phyloP scores from a whole-genome alignment of 2,797 vertebrate genomes.

The Micropoecilia bifurca region DNA sequence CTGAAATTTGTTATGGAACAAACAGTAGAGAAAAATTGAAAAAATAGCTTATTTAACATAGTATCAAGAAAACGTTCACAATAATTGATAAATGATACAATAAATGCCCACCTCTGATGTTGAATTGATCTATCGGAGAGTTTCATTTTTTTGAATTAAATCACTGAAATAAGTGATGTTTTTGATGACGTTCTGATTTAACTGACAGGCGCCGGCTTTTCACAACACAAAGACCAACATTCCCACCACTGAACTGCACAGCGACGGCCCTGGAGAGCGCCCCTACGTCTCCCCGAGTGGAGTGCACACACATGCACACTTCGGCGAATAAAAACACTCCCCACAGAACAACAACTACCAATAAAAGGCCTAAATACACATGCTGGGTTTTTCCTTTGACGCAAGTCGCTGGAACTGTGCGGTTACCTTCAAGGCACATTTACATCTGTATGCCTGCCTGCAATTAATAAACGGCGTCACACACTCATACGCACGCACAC shows the following conservation, averaged over 20 bases:
- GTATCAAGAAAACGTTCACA: too few species aligned
- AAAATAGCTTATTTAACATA: too few species aligned
- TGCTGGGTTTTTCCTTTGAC: constrained; percentile 73
- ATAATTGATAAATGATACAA: too few species aligned
- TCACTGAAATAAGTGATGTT: background rate
- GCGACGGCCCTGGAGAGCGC: constrained; percentile 53
- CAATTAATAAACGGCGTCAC: constrained; percentile 67
- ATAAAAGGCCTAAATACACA: constrained; percentile 77
- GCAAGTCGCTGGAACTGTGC: constrained; percentile 66
- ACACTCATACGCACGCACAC: constrained; percentile 53
- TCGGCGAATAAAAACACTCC: constrained; percentile 68
- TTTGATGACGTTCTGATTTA: background rate
- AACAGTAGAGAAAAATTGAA: too few species aligned
- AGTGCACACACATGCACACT: constrained; percentile 73
- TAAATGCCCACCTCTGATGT: too few species aligned
- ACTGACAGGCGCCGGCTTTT: constrained; percentile 9
- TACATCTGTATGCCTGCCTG: constrained; percentile 49
- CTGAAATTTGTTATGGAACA: too few species aligned
- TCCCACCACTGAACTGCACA: constrained; percentile 60
- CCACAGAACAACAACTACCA: constrained; percentile 70
- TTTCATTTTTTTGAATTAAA: background rate
- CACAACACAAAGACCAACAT: constrained; percentile 69
- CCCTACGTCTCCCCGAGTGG: constrained; percentile 48
- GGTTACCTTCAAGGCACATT: constrained; percentile 64
- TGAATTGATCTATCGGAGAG: background rate